phyloP scores from a whole-genome alignment of 2,113 vertebrate genomes.

The Sardina pilchardus region DNA sequence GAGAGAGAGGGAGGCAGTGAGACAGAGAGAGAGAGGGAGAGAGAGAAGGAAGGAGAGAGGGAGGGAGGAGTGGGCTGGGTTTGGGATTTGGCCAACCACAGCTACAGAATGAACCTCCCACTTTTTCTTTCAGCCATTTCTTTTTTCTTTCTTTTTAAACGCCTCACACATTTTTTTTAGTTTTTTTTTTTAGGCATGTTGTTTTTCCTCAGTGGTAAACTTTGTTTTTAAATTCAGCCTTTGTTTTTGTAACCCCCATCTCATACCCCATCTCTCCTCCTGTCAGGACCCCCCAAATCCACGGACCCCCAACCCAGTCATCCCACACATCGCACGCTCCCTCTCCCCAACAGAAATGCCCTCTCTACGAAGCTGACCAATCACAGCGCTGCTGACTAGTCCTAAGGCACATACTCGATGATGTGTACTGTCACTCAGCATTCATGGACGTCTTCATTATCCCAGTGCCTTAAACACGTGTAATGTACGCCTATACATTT shows the following conservation, averaged over 20 bases:
- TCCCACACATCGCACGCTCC: slow-evolving; percentile 49
- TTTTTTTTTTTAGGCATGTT: slow-evolving; percentile 47
- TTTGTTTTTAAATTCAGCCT: slow-evolving; percentile 70
- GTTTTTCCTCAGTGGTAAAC: slow-evolving; percentile 72
- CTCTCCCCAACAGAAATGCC: slow-evolving; percentile 45
- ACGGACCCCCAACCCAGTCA: slow-evolving; percentile 38
- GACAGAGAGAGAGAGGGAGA: slow-evolving; percentile 28
- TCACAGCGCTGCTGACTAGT: background rate
- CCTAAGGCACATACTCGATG: background rate
- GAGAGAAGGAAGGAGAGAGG: background rate
- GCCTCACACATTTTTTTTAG: slow-evolving; percentile 38
- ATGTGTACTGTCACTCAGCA: slow-evolving; percentile 1
- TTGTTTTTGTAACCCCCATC: slow-evolving; percentile 71
- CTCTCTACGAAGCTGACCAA: background rate
- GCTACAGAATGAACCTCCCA: slow-evolving; percentile 47
- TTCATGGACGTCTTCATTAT: background rate
- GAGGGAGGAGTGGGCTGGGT: slow-evolving; percentile 45
- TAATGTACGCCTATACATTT: background rate
- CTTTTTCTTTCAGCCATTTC: slow-evolving; percentile 30
- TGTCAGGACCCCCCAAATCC: slow-evolving; percentile 28
- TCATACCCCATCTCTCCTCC: slow-evolving; percentile 46
- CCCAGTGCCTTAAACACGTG: background rate
- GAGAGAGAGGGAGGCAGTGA: slow-evolving; percentile 30
- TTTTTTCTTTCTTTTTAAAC: slow-evolving; percentile 24
- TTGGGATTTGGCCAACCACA: slow-evolving; percentile 59